A percentile compares a stretch with the other conserved stretches of the same genome.
Evolutionary conservation across 2,797 vertebrate genomes (phyloP).

Genomic region (Podargus strigoides): DNA sequence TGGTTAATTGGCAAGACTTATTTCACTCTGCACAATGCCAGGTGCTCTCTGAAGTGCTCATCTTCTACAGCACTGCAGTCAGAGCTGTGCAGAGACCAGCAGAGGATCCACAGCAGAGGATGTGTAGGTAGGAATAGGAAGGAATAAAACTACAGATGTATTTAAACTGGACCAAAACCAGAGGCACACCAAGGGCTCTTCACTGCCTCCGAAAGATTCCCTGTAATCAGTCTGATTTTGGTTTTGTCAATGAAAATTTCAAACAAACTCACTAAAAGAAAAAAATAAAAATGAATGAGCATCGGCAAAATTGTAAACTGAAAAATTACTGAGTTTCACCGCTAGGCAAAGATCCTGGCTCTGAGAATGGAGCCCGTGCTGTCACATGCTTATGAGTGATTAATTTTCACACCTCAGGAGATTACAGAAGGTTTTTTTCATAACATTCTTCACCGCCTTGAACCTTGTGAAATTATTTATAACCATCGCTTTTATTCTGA

Average conservation of each 20-base stretch:
- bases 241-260: not conserved
- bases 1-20: not conserved
- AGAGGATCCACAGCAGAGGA: not conserved
- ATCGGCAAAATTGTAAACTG: not conserved
- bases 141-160: not conserved
- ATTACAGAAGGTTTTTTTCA: not conserved
- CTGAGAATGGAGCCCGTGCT: not conserved
- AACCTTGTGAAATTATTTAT: slow-evolving; percentile 11
- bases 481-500: not conserved
- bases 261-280: not conserved
- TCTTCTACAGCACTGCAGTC: not conserved
- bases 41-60: not conserved
- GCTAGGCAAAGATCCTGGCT: not conserved
- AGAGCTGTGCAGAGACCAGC: not conserved
- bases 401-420: slow-evolving; percentile 20
- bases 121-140: not conserved
- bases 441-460: not conserved
- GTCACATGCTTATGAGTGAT: not conserved
- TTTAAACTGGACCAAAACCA: not conserved
- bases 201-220: not conserved
- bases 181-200: not conserved
- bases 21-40: not conserved
- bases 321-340: not conserved
- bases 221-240: not conserved
- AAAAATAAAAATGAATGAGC: not conserved